phyloP scores from a whole-genome alignment of 23 tunicate genomes.

The Phallusia fumigata region DNA sequence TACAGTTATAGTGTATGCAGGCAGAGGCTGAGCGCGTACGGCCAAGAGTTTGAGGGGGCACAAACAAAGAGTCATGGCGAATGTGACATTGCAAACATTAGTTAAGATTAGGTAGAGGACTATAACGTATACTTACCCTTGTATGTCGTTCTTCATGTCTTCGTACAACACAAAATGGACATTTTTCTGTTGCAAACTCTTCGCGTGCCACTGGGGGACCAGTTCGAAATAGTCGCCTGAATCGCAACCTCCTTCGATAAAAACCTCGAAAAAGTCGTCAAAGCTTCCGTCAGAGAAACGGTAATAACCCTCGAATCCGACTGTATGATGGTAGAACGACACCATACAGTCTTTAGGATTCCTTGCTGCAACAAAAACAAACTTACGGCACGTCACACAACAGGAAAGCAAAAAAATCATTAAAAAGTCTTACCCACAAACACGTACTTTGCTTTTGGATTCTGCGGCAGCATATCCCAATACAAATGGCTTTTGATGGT shows the following conservation, averaged over 20 bases:
- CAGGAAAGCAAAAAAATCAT: too few relatives aligned
- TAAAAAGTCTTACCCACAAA: constrained; percentile 31
- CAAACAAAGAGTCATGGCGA: too few relatives aligned
- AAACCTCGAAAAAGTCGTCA: constrained; percentile 63
- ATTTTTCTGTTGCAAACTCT: constrained; percentile 33
- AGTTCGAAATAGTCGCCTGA: constrained; percentile 56
- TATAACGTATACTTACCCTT: constrained; percentile 18
- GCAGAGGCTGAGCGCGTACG: too few relatives aligned
- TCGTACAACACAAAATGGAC: constrained; percentile 55
- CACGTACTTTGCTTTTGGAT: constrained; percentile 38
- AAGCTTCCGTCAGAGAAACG: constrained; percentile 48
- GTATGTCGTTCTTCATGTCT: constrained; percentile 47
- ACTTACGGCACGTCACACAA: too few relatives aligned
- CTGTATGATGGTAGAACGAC: constrained; percentile 58
- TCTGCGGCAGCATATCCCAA: not conserved
- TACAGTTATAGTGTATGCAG: too few relatives aligned
- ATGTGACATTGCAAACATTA: not conserved
- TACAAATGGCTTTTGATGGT: constrained; percentile 50
- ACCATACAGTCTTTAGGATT: constrained; percentile 65
- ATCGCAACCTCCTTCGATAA: constrained; percentile 48
- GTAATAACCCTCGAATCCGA: constrained; percentile 38
- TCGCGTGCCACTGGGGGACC: constrained; percentile 50
- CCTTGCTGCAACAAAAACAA: constrained; percentile 25
- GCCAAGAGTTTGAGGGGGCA: too few relatives aligned
- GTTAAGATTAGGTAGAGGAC: not conserved